phyloP scores from a whole-genome alignment of 1,140 invertebrate species.

The Trachymyrmex cornetzi region DNA sequence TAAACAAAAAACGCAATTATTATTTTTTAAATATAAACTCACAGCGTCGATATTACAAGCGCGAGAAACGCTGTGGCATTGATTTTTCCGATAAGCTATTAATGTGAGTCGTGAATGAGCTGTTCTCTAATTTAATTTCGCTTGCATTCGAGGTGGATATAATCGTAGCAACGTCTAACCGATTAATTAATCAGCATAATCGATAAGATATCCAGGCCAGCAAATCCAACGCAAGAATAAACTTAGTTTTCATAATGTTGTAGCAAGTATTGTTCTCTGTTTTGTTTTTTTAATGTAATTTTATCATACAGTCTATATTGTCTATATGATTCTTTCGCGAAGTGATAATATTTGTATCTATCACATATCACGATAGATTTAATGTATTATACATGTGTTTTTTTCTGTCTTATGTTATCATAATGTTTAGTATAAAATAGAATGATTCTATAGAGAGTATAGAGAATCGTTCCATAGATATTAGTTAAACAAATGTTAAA shows the following conservation, averaged over 20 bases:
- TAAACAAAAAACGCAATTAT: slow-evolving; percentile 24
- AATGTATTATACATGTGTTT: neutral
- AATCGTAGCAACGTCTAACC: slow-evolving; percentile 52
- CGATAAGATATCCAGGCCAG: slow-evolving; percentile 49
- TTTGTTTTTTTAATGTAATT: neutral
- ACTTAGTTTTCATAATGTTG: neutral
- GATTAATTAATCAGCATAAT: slow-evolving; percentile 60
- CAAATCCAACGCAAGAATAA: slow-evolving; percentile 38
- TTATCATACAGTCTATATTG: neutral
- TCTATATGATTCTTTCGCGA: neutral
- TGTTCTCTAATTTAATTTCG: slow-evolving; percentile 48
- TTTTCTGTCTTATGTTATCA: neutral
- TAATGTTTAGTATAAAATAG: slow-evolving; percentile 8
- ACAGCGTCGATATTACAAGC: neutral
- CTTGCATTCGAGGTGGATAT: slow-evolving; percentile 42
- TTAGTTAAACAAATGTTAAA: no score
- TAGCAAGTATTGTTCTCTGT: neutral
- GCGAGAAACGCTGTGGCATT: slow-evolving; percentile 12
- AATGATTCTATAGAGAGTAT: neutral
- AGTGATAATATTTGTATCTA: neutral
- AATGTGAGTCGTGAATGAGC: slow-evolving; percentile 47
- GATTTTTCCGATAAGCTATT: slow-evolving; percentile 56
- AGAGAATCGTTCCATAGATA: neutral
- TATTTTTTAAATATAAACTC: slow-evolving; percentile 22
- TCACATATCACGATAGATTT: neutral